These are phyloP conservation scores for Perizoma flavofasciatum DNA, from an alignment of 2,888 invertebrate species.

Conservation along the genomic window DNA sequence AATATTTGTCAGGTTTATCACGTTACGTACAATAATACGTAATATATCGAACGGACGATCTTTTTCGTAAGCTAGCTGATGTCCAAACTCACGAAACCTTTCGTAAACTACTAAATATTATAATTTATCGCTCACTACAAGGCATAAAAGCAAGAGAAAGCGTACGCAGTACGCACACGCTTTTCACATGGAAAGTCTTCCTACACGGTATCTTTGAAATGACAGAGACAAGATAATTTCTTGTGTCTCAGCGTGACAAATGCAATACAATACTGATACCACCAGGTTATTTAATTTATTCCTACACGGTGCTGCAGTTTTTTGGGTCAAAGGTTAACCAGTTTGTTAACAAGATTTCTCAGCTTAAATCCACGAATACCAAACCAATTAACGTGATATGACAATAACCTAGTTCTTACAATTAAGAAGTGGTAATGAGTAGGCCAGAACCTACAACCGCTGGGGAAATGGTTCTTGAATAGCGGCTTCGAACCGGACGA, in stretches of 20 bases:
- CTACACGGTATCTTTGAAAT: constrained; percentile 6
- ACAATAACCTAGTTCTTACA: too few species aligned
- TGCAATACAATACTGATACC: neutral
- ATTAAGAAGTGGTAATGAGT: too few species aligned
- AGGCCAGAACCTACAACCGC: too few species aligned
- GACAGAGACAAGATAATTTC: constrained; percentile 7
- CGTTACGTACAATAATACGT: too few species aligned
- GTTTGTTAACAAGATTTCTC: constrained; percentile 11
- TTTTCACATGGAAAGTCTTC: constrained; percentile 17
- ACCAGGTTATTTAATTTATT: too few species aligned
- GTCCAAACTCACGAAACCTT: too few species aligned
- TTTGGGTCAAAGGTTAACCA: constrained; percentile 24
- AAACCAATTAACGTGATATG: constrained; percentile 1
- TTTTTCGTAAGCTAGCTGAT: too few species aligned
- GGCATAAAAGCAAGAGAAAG: constrained; percentile 15
- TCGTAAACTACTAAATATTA: too few species aligned
- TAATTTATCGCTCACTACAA: neutral
- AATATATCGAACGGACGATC: too few species aligned
- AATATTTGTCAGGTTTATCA: too few species aligned
- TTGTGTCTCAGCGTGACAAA: constrained; percentile 4
- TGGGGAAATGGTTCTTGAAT: too few species aligned
- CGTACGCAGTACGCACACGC: neutral
- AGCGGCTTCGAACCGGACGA: too few species aligned
- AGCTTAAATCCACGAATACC: constrained; percentile 14
- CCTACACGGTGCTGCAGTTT: constrained; percentile 3